Conservation (phyloP, 1,140 invertebrate species). For the Asbolus verrucosus region DNA sequence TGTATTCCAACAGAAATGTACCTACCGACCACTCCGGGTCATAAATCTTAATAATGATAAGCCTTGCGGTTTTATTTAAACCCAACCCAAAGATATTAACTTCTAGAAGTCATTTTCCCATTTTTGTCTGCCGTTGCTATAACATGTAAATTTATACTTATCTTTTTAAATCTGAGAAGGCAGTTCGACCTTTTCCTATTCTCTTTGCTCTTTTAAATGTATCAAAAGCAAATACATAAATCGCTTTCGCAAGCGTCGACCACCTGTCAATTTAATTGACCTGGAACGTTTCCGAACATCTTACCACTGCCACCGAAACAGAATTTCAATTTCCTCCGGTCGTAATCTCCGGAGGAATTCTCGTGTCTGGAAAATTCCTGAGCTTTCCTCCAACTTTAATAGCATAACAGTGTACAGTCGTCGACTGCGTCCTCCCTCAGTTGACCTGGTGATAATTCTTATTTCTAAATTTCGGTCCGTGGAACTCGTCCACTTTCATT, state of each 20-base stretch:
- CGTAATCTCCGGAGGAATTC: slow-evolving; percentile 25
- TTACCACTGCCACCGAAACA: slow-evolving; percentile 23
- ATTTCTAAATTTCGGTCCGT: too few species aligned
- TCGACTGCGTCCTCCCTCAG: neutral
- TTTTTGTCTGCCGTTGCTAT: too few species aligned
- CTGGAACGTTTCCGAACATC: slow-evolving; percentile 19
- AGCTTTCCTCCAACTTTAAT: neutral
- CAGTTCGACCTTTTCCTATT: neutral
- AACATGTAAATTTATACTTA: too few species aligned
- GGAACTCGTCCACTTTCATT: too few species aligned
- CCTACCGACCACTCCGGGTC: too few species aligned
- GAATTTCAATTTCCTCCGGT: slow-evolving; percentile 27
- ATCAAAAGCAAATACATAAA: slow-evolving; percentile 25
- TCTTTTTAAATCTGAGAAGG: too few species aligned
- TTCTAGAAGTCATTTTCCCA: too few species aligned
- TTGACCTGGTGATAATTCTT: neutral
- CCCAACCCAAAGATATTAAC: too few species aligned
- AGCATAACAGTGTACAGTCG: neutral
- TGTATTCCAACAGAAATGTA: too few species aligned
- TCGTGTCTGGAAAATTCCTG: slow-evolving; percentile 17
- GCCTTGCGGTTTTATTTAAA: too few species aligned
- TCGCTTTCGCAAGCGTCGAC: slow-evolving; percentile 2
- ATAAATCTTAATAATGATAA: too few species aligned
- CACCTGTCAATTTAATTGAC: slow-evolving; percentile 39
- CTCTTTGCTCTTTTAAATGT: neutral